Conservation (phyloP, 2,113 vertebrate species). For the Oxyruncus cristatus region DNA sequence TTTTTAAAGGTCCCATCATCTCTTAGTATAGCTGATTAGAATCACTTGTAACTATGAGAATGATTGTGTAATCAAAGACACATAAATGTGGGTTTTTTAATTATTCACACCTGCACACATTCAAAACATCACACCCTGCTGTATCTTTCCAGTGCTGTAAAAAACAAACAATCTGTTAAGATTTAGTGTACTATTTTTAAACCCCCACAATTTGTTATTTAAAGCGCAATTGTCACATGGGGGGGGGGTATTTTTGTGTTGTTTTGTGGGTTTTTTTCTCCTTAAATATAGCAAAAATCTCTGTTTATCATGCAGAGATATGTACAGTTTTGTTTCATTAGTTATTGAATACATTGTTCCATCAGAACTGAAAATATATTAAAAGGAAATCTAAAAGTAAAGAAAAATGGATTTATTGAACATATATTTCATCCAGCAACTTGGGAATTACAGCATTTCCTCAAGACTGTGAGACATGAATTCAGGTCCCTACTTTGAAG, state of each 20-base stretch:
- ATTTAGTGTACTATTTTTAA: conserved; percentile 56
- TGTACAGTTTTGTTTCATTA: background rate
- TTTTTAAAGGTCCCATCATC: conserved; percentile 39
- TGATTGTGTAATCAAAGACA: conserved; percentile 66
- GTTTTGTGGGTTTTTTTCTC: background rate
- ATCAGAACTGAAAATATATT: background rate
- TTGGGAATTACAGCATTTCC: background rate
- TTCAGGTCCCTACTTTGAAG: background rate
- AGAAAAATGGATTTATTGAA: background rate
- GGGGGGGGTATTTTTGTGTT: no score
- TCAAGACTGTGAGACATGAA: background rate
- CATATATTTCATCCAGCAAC: background rate
- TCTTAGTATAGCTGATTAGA: conserved; percentile 61
- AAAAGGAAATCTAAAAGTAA: background rate
- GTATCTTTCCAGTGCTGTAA: conserved; percentile 33
- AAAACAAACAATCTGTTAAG: conserved; percentile 51
- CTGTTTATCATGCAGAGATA: background rate
- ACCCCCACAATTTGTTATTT: conserved; percentile 10
- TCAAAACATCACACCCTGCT: conserved; percentile 31
- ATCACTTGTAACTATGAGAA: conserved; percentile 54
- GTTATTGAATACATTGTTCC: background rate
- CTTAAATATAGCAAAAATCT: background rate
- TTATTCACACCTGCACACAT: conserved; percentile 72
- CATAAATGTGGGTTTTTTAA: conserved; percentile 60
- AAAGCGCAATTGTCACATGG: background rate